A percentile compares a stretch with the other conserved stretches of the same genome.
phyloP scores from a whole-genome alignment of 2,888 invertebrate genomes.

The Aelia acuminata region DNA sequence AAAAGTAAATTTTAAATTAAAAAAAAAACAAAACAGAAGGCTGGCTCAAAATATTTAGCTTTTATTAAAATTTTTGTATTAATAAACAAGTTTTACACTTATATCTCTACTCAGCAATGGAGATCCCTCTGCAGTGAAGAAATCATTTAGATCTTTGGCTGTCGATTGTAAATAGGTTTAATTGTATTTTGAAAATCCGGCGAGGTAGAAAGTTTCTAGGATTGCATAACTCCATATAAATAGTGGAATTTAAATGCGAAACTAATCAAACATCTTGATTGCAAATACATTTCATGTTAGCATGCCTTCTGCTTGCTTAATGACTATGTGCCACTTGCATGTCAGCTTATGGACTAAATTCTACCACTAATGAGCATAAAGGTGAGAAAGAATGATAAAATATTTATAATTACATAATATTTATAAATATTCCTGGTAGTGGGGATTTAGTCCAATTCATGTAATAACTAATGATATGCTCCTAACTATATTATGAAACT shows the following conservation, averaged over 20 bases:
- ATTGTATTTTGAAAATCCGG: not conserved
- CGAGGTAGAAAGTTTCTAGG: not conserved
- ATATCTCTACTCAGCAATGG: too few relatives aligned
- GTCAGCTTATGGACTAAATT: conserved; percentile 29
- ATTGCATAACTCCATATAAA: not conserved
- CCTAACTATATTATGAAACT: conserved; percentile 54
- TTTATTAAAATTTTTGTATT: too few relatives aligned
- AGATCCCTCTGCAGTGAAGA: too few relatives aligned
- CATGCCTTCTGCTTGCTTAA: not conserved
- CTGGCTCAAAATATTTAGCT: too few relatives aligned
- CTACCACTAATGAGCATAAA: conserved; percentile 27
- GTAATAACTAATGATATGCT: conserved; percentile 53
- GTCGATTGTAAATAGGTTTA: too few relatives aligned
- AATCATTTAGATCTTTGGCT: too few relatives aligned
- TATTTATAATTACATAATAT: too few relatives aligned
- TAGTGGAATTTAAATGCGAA: conserved; percentile 9
- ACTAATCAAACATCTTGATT: conserved; percentile 28
- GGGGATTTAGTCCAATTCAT: conserved; percentile 45
- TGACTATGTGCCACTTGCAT: conserved; percentile 23
- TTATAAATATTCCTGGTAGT: conserved; percentile 18
- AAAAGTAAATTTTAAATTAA: too few relatives aligned
- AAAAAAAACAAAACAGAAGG: too few relatives aligned
- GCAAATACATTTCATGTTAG: conserved; percentile 10
- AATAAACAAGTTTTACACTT: too few relatives aligned
- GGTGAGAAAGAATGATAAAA: not conserved